phyloP scores from a whole-genome alignment of 2,888 invertebrate genomes.

The Spodoptera littoralis region DNA sequence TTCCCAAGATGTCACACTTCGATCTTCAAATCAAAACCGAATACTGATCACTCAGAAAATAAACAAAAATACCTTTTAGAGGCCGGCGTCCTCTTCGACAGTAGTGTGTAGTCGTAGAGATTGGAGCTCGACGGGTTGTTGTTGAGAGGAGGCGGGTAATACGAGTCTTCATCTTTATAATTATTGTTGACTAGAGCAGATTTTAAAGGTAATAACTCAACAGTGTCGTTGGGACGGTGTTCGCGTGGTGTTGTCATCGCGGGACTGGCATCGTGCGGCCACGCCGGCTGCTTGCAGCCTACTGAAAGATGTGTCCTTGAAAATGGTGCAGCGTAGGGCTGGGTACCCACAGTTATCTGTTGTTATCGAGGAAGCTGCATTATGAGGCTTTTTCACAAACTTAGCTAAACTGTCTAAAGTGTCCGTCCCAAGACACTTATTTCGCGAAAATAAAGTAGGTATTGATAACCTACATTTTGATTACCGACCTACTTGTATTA shows the following conservation, averaged over 20 bases:
- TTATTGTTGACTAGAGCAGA: constrained; percentile 83
- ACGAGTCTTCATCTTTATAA: constrained; percentile 81
- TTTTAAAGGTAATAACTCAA: constrained; percentile 83
- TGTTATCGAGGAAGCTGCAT: constrained; percentile 39
- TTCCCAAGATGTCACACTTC: neutral
- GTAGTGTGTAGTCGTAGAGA: constrained; percentile 80
- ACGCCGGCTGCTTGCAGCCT: constrained; percentile 72
- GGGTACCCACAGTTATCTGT: constrained; percentile 33
- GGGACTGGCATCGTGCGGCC: constrained; percentile 74
- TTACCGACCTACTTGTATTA: no score
- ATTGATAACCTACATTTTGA: no score
- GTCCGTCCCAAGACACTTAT: no score
- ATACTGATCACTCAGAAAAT: constrained; percentile 40
- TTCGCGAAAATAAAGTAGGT: no score
- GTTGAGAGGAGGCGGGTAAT: constrained; percentile 76
- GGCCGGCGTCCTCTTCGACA: constrained; percentile 86
- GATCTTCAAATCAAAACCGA: constrained; percentile 1
- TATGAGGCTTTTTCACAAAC: neutral
- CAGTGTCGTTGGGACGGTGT: constrained; percentile 75
- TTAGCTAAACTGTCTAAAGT: no score
- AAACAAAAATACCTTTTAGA: constrained; percentile 80
- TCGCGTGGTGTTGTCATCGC: constrained; percentile 82
- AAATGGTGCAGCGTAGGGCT: constrained; percentile 76
- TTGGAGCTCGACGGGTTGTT: constrained; percentile 80
- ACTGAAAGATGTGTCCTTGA: constrained; percentile 77